phyloP scores from a whole-genome alignment of 2,888 invertebrate species.

The Platycheirus albimanus region DNA sequence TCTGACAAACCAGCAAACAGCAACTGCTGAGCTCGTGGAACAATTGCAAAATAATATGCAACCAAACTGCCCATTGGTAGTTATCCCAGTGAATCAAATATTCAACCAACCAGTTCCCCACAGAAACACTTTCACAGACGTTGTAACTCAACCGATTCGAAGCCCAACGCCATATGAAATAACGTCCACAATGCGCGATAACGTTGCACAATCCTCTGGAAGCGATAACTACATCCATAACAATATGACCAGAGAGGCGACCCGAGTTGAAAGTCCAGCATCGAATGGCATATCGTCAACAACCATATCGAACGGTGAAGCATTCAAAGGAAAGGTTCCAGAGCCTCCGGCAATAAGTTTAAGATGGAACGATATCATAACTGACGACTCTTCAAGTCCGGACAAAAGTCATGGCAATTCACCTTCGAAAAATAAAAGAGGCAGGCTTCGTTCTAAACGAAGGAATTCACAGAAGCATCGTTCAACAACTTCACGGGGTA shows the following conservation, averaged over 20 bases:
- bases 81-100: constrained; percentile 59
- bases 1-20: constrained; percentile 1
- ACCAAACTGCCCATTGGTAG: constrained; percentile 50
- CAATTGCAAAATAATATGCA: constrained; percentile 32
- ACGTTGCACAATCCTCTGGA: background rate
- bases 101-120: constrained; percentile 55
- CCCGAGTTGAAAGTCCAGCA: background rate
- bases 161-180: constrained; percentile 36
- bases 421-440: background rate
- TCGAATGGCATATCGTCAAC: constrained; percentile 13
- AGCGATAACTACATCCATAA: background rate
- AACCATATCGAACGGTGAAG: background rate
- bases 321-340: background rate
- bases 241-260: background rate
- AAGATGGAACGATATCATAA: constrained; percentile 18
- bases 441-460: background rate
- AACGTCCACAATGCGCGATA: constrained; percentile 20
- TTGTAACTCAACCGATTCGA: too few relatives aligned
- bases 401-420: background rate
- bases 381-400: constrained; percentile 4
- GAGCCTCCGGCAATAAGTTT: background rate
- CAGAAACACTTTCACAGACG: background rate
- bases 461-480: background rate
- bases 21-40: constrained; percentile 49
- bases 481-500: background rate